phyloP scores from a whole-genome alignment of 53 echinoderm and acorn worm species.

The Temnopleurus reevesii region DNA sequence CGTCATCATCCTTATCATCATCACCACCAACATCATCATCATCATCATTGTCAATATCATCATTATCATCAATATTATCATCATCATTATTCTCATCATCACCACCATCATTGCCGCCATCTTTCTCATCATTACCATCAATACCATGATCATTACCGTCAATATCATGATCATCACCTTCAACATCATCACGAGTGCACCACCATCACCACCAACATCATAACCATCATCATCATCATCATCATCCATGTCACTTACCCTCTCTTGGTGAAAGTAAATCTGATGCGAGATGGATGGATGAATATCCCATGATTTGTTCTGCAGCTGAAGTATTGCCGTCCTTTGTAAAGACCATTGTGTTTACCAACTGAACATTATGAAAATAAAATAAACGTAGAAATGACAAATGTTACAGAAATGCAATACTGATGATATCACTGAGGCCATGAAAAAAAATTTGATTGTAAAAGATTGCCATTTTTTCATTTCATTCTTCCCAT shows the following conservation, averaged over 20 bases:
- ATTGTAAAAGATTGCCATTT: too few relatives aligned
- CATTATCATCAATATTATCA: background rate
- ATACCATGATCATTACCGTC: background rate
- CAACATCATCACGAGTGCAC: too few relatives aligned
- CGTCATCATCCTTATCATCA: background rate
- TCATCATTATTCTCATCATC: background rate
- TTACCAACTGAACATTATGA: conserved; percentile 95
- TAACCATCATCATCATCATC: background rate
- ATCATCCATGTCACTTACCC: conserved; percentile 61
- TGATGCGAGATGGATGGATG: conserved; percentile 83
- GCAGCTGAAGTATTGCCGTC: conserved; percentile 89
- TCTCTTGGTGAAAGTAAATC: conserved; percentile 83
- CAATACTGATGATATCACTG: too few relatives aligned
- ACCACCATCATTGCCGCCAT: background rate
- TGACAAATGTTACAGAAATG: background rate
- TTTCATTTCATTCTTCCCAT: too few relatives aligned
- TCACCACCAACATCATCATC: background rate
- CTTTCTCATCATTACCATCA: too few relatives aligned
- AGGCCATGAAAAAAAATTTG: too few relatives aligned
- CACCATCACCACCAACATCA: background rate
- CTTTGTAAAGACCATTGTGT: conserved; percentile 90
- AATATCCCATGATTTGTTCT: conserved; percentile 86
- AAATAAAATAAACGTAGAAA: background rate
- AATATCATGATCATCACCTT: too few relatives aligned
- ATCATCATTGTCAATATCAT: background rate